Base-by-base conservation (phyloP, 2,888 invertebrate genomes). In the Hemaris fuciformis region DNA sequence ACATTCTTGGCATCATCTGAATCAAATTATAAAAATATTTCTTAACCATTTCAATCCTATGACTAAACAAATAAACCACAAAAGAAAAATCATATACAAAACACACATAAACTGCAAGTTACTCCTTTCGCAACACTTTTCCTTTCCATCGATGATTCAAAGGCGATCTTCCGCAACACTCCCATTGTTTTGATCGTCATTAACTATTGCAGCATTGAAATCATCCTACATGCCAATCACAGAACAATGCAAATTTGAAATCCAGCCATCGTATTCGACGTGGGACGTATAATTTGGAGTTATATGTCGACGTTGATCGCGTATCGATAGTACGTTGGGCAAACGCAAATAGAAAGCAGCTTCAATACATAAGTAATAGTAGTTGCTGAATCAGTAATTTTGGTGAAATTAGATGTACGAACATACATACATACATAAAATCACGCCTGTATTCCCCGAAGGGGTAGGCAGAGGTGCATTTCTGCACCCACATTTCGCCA, bases 331-430 rank as follows among this genome's bases (percentile, higher is more conserved):
- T 75, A 71, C 75, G 74, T 72, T 72, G 69, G 71, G 69, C 70
- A 72, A 76, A 71, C 77, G 69, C 70, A 72, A 76, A 71, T 77
- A 70, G 73, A 76, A 74, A 76, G 75, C 70, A 27, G 7, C n/a
- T n/a, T n/a, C n/a, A n/a, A 7, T 46, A 34, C 34, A 34, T 60
- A 58, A 22, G 59, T 59, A 60, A 62, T 61, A 23, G 58, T 27
- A 43, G 27, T 62, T 53, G n/a, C n/a, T n/a, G 59, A 41, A 61
- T 53, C 31, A 18, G 53, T 31, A 31, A 31, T 53, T 48, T 48
- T 48, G n/a, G 15, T 48, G 25, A 27, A 25, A 48, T 15, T 25
- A 7, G 10, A 8, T n/a, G 15, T 48, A 27, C 7, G 15, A 15
- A 15, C 15, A n/a, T 27, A 27, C 25, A 6, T 15, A 8, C n/a